phyloP scores from a whole-genome alignment of 2,113 vertebrate genomes.

The Spilogale gracilis region DNA sequence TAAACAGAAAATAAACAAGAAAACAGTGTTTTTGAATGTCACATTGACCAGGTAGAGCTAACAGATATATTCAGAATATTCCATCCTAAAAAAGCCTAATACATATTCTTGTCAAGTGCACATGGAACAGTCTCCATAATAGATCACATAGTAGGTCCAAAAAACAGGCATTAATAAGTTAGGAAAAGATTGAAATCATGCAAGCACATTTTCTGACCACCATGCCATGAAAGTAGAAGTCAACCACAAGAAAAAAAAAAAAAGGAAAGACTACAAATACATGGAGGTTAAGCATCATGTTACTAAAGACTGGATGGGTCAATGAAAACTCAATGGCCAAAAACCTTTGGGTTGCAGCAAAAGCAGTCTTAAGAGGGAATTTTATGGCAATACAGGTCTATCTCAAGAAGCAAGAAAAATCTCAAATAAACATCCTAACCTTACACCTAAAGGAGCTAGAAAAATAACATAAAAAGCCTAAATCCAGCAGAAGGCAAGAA shows the following conservation, averaged over 20 bases:
- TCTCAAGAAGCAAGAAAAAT: neutral
- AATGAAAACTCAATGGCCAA: neutral
- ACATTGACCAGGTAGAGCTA: neutral
- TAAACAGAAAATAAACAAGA: neutral
- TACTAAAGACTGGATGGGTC: neutral
- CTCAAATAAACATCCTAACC: neutral
- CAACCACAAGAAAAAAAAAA: neutral
- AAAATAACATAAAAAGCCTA: neutral
- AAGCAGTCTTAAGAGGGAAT: neutral
- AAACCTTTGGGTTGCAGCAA: neutral
- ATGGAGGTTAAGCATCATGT: neutral
- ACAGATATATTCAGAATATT: neutral
- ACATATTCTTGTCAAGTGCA: neutral
- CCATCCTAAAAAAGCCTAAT: neutral
- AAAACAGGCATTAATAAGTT: neutral
- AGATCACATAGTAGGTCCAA: neutral
- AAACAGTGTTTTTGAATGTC: neutral
- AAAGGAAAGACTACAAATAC: neutral
- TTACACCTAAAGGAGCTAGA: neutral
- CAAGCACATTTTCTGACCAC: neutral
- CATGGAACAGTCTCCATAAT: neutral
- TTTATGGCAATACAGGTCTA: neutral
- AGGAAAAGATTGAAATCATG: neutral
- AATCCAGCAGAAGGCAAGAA: neutral
- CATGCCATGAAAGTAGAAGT: neutral